These are phyloP conservation scores for Papilio helenus DNA, from an alignment of 1,140 invertebrate species.

Conservation along the genomic window DNA sequence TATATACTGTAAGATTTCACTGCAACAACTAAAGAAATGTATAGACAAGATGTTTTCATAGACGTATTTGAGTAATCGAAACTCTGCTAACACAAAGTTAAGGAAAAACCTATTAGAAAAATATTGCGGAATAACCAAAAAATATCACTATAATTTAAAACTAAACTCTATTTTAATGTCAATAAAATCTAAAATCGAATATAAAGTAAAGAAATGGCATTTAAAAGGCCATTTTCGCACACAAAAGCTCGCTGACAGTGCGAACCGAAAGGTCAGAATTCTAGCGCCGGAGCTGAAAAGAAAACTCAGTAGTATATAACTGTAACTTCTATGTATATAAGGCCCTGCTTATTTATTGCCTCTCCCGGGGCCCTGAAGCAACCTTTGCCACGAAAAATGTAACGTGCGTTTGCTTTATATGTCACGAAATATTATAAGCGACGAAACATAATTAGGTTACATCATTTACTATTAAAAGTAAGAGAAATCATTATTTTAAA, in stretches of 20 bases:
- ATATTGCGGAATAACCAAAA: neutral
- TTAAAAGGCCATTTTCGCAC: constrained; percentile 31
- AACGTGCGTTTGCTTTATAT: constrained; percentile 44
- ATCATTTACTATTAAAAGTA: neutral
- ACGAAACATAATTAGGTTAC: too few relatives aligned
- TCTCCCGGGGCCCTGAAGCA: constrained; percentile 47
- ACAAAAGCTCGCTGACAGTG: constrained; percentile 36
- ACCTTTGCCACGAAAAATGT: constrained; percentile 68
- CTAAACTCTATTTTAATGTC: neutral
- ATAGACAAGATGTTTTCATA: too few relatives aligned
- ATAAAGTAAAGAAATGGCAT: constrained; percentile 18
- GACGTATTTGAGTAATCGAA: too few relatives aligned
- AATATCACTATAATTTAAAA: neutral
- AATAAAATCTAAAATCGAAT: neutral
- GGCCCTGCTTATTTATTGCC: constrained; percentile 58
- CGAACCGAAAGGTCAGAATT: constrained; percentile 33
- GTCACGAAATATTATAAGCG: constrained; percentile 31
- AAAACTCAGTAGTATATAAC: constrained; percentile 32
- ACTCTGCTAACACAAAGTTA: neutral
- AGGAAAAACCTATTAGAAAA: neutral
- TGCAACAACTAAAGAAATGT: neutral
- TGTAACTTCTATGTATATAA: too few relatives aligned
- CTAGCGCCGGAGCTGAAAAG: constrained; percentile 33
- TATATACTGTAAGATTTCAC: too few relatives aligned
- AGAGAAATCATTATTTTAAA: too few relatives aligned